Base-by-base conservation (phyloP, 2,113 vertebrate genomes). In the Cinclus mexicanus region DNA sequence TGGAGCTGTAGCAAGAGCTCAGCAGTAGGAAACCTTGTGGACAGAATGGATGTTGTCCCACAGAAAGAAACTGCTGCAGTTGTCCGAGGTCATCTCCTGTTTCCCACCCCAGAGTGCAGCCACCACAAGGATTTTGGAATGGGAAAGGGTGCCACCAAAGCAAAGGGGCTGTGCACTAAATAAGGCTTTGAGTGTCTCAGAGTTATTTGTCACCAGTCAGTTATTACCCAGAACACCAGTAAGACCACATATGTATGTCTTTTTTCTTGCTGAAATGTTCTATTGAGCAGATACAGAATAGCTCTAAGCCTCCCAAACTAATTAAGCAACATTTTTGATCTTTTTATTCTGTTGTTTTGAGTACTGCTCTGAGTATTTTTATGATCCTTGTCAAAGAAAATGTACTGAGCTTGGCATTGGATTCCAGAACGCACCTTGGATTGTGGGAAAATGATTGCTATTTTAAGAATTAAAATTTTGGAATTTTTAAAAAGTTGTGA, bases 261-360 rank as follows among this genome's bases (percentile, higher is more conserved):
- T 68, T 65, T 49, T 91, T 37, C 33, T 14, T 71, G 56, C 61
- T 56, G 35, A 44, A 92, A 71, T n/a, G 72, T 87, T 88, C 39
- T 90, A 81, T 61, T n/a, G 70, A 94, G 77, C 83, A 95, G 94
- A 90, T 68, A 49, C 11, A 28, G 68, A 80, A 85, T 76, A 90
- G 81, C 39, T 64, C 60, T 33, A 49, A 89, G 50, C 65, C 41
- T 76, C 61, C 37, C 15, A 57, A 90, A 82, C 14, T 63, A 82
- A 94, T 71, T 75, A 83, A 91, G 49, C 56, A 91, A 65, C 19
- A 25, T 84, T 93, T 96, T 41, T 60, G 77, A 33, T 93, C 59
- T 71, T 44, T 70, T 39, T 78, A 23, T 79, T 86, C 55, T 87
- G 19, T 61, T 70, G 57, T 56, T 96, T 94, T 95, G 61, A 95